Evolutionary conservation across 1,140 invertebrate genomes (phyloP).

Genomic region (Drosophila auraria): DNA sequence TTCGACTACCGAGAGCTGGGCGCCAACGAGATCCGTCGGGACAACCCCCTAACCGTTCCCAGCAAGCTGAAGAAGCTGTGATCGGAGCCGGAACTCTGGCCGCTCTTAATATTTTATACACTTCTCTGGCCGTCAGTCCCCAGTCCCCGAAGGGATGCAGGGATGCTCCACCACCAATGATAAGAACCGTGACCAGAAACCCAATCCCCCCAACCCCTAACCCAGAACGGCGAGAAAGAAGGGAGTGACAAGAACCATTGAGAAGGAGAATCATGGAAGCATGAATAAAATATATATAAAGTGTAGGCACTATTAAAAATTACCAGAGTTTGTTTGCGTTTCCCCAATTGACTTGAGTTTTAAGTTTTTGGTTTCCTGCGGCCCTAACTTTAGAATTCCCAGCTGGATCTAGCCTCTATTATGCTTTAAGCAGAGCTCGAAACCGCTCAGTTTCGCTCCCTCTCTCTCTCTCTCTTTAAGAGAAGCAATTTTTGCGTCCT

Average conservation of each 20-base stretch:
- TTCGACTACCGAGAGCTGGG: conserved; percentile 71
- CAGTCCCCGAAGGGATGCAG: background rate
- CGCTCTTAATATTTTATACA: background rate
- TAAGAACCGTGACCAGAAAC: background rate
- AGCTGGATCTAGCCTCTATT: too few relatives aligned
- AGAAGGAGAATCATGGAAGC: background rate
- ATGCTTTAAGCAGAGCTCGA: too few relatives aligned
- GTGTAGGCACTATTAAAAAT: conserved; percentile 14
- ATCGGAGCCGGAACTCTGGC: background rate
- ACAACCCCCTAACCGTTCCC: conserved; percentile 60
- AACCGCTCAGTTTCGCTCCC: too few relatives aligned
- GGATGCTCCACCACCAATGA: background rate
- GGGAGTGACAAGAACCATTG: background rate
- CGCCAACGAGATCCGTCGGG: conserved; percentile 61
- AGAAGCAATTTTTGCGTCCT: too few relatives aligned
- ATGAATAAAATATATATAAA: background rate
- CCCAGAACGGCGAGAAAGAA: background rate
- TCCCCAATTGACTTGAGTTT: background rate
- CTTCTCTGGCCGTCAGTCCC: too few relatives aligned
- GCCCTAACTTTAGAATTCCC: too few relatives aligned
- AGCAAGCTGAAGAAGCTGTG: conserved; percentile 58
- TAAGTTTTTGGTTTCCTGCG: too few relatives aligned
- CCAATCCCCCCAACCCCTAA: background rate
- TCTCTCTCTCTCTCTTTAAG: too few relatives aligned
- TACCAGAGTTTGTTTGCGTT: conserved; percentile 2